Conservation (phyloP, 2,113 vertebrate species). For the Glareola pratincola region DNA sequence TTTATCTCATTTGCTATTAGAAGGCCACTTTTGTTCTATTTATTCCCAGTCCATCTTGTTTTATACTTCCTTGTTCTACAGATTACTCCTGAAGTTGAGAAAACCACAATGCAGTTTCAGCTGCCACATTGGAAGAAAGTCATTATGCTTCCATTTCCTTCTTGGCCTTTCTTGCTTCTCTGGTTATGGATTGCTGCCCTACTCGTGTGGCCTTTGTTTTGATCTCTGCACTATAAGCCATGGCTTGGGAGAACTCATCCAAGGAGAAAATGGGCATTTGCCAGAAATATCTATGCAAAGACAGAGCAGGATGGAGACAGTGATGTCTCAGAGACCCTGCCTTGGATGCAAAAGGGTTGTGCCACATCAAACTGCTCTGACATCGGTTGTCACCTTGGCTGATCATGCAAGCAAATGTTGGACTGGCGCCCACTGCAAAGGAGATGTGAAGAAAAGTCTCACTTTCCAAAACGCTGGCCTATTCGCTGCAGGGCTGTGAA, state of each 20-base stretch:
- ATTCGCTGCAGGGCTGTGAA: background rate
- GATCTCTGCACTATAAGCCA: background rate
- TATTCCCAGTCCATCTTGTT: background rate
- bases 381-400: background rate
- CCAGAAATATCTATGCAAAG: background rate
- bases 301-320: background rate
- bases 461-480: background rate
- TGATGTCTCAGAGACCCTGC: background rate
- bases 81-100: background rate
- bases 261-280: slow-evolving; percentile 22
- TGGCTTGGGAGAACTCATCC: background rate
- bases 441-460: background rate
- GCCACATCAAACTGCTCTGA: background rate
- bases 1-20: background rate
- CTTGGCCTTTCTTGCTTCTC: background rate
- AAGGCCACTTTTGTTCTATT: background rate
- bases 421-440: background rate
- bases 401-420: background rate
- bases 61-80: background rate
- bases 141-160: background rate
- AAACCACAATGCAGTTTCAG: background rate
- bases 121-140: background rate
- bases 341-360: background rate
- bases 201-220: background rate
- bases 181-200: background rate